Percentiles rank a stretch among this genome's conserved stretches.
Evolutionary conservation across 2,888 invertebrate genomes (phyloP).

Genomic region (Nymphalis polychloros): DNA sequence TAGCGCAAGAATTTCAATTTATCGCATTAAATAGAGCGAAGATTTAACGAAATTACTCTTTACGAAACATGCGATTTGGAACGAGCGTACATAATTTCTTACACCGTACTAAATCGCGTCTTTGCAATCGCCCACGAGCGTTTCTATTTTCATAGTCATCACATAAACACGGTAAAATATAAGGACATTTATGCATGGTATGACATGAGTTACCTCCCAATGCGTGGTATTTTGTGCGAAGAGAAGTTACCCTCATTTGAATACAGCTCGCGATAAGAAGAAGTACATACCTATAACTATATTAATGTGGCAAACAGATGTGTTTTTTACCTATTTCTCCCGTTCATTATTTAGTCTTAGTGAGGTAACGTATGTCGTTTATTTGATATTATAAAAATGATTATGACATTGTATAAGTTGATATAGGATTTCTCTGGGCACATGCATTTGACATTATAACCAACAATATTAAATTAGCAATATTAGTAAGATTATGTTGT

Average conservation of each 20-base stretch:
- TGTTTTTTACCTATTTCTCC: neutral
- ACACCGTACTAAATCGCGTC: slow-evolving; percentile 22
- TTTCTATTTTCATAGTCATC: slow-evolving; percentile 28
- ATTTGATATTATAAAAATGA: too few relatives aligned
- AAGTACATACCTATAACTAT: neutral
- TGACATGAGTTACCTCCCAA: slow-evolving; percentile 15
- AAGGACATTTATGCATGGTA: slow-evolving; percentile 20
- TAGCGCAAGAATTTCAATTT: neutral
- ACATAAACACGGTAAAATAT: slow-evolving; percentile 28
- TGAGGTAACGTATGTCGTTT: too few relatives aligned
- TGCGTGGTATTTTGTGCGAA: slow-evolving; percentile 4
- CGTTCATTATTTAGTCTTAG: neutral
- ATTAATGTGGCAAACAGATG: neutral
- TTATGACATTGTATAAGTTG: too few relatives aligned
- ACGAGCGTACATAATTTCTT: slow-evolving; percentile 20
- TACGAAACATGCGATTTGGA: slow-evolving; percentile 12
- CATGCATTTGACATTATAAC: too few relatives aligned
- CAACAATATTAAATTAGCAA: too few relatives aligned
- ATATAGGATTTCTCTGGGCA: too few relatives aligned
- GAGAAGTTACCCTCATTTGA: slow-evolving; percentile 1
- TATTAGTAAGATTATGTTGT: too few relatives aligned
- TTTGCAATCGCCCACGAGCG: slow-evolving; percentile 23
- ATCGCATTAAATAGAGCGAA: neutral
- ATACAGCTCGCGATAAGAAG: neutral
- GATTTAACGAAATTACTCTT: slow-evolving; percentile 2